Conservation (phyloP, 2,797 vertebrate species). For the Momotus momota region DNA sequence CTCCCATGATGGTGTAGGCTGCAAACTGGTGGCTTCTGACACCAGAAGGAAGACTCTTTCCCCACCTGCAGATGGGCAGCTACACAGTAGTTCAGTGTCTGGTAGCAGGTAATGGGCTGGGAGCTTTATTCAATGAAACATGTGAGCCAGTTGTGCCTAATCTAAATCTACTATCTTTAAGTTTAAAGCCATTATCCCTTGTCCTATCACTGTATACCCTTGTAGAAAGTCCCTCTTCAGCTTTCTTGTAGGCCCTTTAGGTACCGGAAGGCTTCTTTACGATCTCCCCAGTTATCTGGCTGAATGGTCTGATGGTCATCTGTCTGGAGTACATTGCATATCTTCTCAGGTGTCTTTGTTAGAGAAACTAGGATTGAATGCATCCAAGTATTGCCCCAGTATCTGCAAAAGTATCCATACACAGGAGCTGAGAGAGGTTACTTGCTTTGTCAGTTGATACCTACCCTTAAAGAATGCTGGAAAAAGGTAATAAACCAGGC, state of each 20-base stretch:
- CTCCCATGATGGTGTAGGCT: background rate
- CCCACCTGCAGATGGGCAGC: background rate
- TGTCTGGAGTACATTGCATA: background rate
- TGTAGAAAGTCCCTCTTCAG: background rate
- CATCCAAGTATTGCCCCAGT: background rate
- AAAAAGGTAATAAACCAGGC: accelerated
- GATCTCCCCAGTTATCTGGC: background rate
- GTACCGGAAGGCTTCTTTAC: background rate
- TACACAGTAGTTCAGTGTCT: background rate
- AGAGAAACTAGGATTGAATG: background rate
- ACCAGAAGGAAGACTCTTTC: background rate
- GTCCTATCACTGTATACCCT: background rate
- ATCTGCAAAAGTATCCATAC: background rate
- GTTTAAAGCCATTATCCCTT: background rate
- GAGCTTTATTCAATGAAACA: background rate
- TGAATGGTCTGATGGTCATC: background rate
- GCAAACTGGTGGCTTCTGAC: background rate
- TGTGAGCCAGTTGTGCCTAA: background rate
- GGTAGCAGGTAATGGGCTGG: background rate
- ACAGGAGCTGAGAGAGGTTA: background rate
- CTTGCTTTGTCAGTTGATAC: background rate
- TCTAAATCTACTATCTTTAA: background rate
- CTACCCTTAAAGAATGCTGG: background rate
- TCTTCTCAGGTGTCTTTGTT: background rate
- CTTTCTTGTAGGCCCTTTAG: background rate